These are phyloP conservation scores for Erpornis zantholeuca DNA, from an alignment of 2,113 vertebrate species.

Conservation along the genomic window DNA sequence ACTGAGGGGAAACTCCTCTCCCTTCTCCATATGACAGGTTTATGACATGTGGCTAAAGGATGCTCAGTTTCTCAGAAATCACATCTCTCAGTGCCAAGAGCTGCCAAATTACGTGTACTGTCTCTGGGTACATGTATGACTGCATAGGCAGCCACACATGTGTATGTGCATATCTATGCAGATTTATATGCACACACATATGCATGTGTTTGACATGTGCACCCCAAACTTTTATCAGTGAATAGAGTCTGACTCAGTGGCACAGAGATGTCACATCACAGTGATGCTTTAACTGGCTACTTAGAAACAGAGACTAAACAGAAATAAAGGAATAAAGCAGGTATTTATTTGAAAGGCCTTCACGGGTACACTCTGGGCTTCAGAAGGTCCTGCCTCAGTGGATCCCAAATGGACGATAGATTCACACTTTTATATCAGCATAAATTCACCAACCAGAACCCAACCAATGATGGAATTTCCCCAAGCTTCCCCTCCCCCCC, in stretches of 20 bases:
- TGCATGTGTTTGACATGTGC: rapidly evolving
- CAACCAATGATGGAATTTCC: too few relatives aligned
- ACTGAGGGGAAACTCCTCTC: neutral
- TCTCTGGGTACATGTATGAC: rapidly evolving
- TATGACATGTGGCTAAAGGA: neutral
- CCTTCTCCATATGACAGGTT: neutral
- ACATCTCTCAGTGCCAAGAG: neutral
- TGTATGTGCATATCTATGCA: rapidly evolving
- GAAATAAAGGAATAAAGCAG: too few relatives aligned
- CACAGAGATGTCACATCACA: neutral
- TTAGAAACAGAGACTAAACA: too few relatives aligned
- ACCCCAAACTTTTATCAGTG: neutral
- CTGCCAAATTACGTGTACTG: rapidly evolving
- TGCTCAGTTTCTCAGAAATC: neutral
- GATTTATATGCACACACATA: rapidly evolving
- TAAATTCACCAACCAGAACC: too few relatives aligned
- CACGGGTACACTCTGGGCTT: too few relatives aligned
- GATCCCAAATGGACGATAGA: too few relatives aligned
- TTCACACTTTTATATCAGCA: too few relatives aligned
- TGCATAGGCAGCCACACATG: neutral
- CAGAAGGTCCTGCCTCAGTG: too few relatives aligned
- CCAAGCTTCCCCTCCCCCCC: too few relatives aligned
- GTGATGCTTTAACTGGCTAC: too few relatives aligned
- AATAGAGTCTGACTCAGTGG: neutral
- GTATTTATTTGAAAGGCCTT: too few relatives aligned